A percentile compares a stretch with the other conserved stretches of the same genome.
Evolutionary conservation across 2,113 vertebrate genomes (phyloP).

Genomic region (Siniperca knerii): DNA sequence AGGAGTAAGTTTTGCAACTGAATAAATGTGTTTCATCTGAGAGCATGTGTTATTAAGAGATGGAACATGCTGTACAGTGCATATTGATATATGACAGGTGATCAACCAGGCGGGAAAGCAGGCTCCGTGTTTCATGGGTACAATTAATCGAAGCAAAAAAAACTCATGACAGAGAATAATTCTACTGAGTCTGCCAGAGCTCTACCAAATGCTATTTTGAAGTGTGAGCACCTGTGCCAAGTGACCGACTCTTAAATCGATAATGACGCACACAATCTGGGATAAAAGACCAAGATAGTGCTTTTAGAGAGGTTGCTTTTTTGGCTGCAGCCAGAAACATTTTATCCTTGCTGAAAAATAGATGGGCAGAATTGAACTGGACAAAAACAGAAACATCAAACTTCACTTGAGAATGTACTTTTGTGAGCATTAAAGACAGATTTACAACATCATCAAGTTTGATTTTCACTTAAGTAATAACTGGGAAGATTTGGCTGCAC

Average conservation of each 20-base stretch:
- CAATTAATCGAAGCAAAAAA: constrained; percentile 22
- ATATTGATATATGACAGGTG: constrained; percentile 39
- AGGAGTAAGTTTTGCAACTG: not conserved
- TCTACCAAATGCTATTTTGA: constrained; percentile 33
- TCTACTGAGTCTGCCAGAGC: constrained; percentile 30
- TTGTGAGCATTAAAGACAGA: not conserved
- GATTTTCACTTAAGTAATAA: constrained; percentile 17
- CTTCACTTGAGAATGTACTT: constrained; percentile 16
- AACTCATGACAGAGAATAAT: constrained; percentile 24
- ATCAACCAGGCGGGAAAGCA: constrained; percentile 15
- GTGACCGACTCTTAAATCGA: constrained; percentile 61
- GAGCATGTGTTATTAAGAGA: not conserved
- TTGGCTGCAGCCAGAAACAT: constrained; percentile 29
- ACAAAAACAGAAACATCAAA: constrained; percentile 16
- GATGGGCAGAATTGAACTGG: constrained; percentile 1
- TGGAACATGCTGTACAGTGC: not conserved
- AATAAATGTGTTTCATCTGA: constrained; percentile 13
- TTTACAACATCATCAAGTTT: constrained; percentile 17
- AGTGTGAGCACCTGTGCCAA: constrained; percentile 54
- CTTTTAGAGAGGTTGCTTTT: constrained; percentile 29
- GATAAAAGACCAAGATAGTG: constrained; percentile 39
- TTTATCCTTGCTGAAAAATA: constrained; percentile 25
- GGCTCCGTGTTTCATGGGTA: constrained; percentile 25
- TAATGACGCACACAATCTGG: constrained; percentile 55
- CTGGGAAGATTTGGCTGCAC: not conserved